Percentiles rank a stretch among this genome's conserved stretches.
Evolutionary conservation across 2,888 invertebrate species (phyloP).

Genomic region (Pseudanteris insignis): DNA sequence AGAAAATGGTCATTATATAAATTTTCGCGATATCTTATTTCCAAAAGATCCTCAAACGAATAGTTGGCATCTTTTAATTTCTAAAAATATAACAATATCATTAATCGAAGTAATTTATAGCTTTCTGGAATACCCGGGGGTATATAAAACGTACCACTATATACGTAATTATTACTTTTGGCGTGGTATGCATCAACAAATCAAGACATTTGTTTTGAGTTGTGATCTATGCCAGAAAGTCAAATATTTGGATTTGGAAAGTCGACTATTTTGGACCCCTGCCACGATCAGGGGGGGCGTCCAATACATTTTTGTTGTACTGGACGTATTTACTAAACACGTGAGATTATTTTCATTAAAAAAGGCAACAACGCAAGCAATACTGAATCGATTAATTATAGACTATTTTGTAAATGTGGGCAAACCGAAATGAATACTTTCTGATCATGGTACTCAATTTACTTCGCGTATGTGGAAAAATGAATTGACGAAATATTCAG

Average conservation of each 20-base stretch:
- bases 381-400: too few species aligned
- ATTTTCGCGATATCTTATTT: background rate
- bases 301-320: background rate
- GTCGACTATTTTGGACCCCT: background rate
- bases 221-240: constrained; percentile 3
- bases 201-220: background rate
- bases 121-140: background rate
- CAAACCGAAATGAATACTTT: too few species aligned
- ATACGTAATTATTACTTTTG: constrained; percentile 1
- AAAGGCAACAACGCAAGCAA: too few species aligned
- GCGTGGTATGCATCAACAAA: background rate
- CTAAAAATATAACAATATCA: background rate
- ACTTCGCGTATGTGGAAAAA: too few species aligned
- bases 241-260: background rate
- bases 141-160: background rate
- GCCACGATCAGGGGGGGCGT: background rate
- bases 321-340: background rate
- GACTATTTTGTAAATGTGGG: too few species aligned
- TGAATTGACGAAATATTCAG: too few species aligned
- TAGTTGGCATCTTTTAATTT: background rate
- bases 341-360: too few species aligned
- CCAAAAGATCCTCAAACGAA: background rate
- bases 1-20: too few species aligned
- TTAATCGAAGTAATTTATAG: background rate
- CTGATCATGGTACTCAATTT: too few species aligned